Evolutionary conservation across 64 coral and sea anemone genomes (phyloP).

Genomic region (Trachythela sp.): DNA sequence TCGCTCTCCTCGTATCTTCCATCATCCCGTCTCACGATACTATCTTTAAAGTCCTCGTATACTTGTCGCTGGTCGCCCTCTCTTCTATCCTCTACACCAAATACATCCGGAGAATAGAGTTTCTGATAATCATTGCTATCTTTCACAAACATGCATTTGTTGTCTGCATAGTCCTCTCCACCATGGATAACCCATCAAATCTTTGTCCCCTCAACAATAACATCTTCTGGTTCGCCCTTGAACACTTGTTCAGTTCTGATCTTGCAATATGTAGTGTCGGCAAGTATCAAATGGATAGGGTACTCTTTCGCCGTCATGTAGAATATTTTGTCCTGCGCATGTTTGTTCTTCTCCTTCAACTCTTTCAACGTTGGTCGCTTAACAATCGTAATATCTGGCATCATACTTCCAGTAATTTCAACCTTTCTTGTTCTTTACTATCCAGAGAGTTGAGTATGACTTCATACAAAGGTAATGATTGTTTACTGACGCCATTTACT

Average conservation of each 20-base stretch:
- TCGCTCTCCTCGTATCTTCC: not conserved
- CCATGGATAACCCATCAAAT: conserved; percentile 47
- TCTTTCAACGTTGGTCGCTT: conserved; percentile 38
- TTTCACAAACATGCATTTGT: not conserved
- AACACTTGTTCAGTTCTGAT: conserved; percentile 39
- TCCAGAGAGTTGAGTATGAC: conserved; percentile 47
- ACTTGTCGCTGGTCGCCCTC: not conserved
- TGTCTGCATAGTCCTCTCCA: conserved; percentile 20
- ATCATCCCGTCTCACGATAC: not conserved
- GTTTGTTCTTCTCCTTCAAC: conserved; percentile 49
- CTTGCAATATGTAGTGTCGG: conserved; percentile 5
- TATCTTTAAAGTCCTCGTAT: not conserved
- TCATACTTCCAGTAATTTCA: conserved; percentile 42
- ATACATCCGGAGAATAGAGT: not conserved
- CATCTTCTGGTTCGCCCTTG: conserved; percentile 48
- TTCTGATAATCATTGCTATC: not conserved
- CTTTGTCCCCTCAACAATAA: conserved; percentile 29
- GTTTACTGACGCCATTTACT: conserved; percentile 32
- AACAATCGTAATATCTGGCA: conserved; percentile 49
- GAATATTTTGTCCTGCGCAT: conserved; percentile 28
- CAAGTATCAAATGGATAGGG: not conserved
- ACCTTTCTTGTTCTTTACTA: conserved; percentile 22
- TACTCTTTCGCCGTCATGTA: conserved; percentile 35
- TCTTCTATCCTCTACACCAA: not conserved
- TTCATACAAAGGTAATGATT: conserved; percentile 49